Conservation (phyloP, 1,140 invertebrate genomes). For the Drosophila nigromelanica region DNA sequence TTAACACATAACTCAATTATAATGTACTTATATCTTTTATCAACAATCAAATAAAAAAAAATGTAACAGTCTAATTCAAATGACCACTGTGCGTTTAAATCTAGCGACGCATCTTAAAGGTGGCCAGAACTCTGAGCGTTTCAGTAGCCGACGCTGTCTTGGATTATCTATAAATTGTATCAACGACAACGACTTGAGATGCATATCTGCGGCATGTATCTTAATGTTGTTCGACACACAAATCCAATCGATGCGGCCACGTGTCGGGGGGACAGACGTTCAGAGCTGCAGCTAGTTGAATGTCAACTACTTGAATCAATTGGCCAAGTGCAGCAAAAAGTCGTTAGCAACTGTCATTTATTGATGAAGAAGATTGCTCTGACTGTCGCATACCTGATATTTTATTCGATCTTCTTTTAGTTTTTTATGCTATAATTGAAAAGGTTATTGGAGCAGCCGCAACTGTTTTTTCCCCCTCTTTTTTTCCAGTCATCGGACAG, state of each 20-base stretch:
- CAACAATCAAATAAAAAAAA: no score
- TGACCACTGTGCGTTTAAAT: constrained; percentile 19
- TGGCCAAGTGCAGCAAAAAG: constrained; percentile 50
- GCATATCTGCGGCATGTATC: constrained; percentile 64
- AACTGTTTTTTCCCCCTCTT: constrained; percentile 27
- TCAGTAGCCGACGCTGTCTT: constrained; percentile 48
- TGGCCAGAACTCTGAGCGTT: constrained; percentile 1
- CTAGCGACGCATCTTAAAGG: constrained; percentile 12
- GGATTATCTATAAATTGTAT: constrained; percentile 78
- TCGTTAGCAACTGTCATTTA: constrained; percentile 75
- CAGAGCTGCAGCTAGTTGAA: constrained; percentile 54
- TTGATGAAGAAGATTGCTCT: constrained; percentile 68
- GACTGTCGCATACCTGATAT: constrained; percentile 13
- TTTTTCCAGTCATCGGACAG: constrained; percentile 24
- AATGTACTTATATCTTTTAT: no score
- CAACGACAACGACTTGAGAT: constrained; percentile 40
- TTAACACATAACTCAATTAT: no score
- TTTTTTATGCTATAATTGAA: constrained; percentile 42
- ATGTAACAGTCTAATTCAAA: no score
- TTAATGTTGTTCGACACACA: constrained; percentile 54
- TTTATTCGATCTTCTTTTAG: background rate
- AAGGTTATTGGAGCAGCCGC: constrained; percentile 74
- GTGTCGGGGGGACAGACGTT: constrained; percentile 35
- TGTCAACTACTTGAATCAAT: constrained; percentile 63
- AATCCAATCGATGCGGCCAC: constrained; percentile 41